Percentiles rank a stretch among this genome's conserved stretches.
phyloP scores from a whole-genome alignment of 2,113 vertebrate species.

The Cromileptes altivelis region DNA sequence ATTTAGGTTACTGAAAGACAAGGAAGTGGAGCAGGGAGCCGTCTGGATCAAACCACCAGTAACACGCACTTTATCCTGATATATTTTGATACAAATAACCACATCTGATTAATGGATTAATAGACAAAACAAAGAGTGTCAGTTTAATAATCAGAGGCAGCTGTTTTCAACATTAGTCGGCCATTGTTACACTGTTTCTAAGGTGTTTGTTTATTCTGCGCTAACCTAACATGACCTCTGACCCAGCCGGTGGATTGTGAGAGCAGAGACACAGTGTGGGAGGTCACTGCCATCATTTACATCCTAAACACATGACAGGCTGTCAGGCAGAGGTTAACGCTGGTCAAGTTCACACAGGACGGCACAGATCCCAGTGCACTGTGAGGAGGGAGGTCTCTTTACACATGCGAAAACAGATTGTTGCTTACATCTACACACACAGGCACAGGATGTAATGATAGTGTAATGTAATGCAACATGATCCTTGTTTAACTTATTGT shows the following conservation, averaged over 20 bases:
- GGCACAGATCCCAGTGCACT: constrained; percentile 21
- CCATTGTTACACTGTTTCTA: constrained; percentile 29
- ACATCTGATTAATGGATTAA: constrained; percentile 13
- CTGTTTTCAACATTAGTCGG: constrained; percentile 25
- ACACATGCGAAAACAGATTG: constrained; percentile 25
- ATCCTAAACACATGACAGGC: constrained; percentile 76
- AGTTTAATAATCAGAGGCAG: constrained; percentile 36
- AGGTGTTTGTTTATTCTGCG: constrained; percentile 70
- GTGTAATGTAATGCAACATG: neutral
- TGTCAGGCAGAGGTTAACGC: constrained; percentile 68
- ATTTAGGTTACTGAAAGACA: constrained; percentile 45
- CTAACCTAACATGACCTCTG: constrained; percentile 56
- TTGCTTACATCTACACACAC: neutral
- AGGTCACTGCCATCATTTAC: constrained; percentile 77
- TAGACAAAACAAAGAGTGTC: constrained; percentile 13
- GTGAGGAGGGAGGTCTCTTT: constrained; percentile 22
- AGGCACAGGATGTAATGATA: neutral
- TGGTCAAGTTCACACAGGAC: constrained; percentile 76
- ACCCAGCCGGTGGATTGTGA: constrained; percentile 64
- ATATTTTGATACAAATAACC: constrained; percentile 2
- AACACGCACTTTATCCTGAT: neutral
- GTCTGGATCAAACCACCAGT: constrained; percentile 19
- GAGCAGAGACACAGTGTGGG: constrained; percentile 51
- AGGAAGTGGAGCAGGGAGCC: constrained; percentile 20
- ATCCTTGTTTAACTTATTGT: neutral